Evolutionary conservation across 2,113 vertebrate genomes (phyloP), one percentile per base, ranked within the genome.

Genomic region (Geococcyx californianus): DNA sequence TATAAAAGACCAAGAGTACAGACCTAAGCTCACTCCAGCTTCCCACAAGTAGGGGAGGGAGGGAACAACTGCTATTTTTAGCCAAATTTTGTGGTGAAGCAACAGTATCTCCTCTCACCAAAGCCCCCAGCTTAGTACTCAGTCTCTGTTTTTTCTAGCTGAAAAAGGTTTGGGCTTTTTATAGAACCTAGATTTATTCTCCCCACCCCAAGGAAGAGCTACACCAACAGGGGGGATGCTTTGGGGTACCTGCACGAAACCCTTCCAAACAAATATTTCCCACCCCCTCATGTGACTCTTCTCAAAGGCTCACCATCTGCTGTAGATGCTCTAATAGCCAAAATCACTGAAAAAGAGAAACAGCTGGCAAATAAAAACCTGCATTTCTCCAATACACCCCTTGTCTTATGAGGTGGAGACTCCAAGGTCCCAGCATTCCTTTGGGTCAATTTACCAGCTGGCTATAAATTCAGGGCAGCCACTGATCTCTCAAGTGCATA

Each of bases 401-500:
- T 76, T 45, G 17, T 24, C 34, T 75, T 10, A 9, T 13, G 1
- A 83, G 20, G 29, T 52, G 62, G 68, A 73, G 23, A 21, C 33
- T 82, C 66, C 36, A 69, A 64, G 49, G 17, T 78, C 34, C 34
- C 77, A 87, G 31, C 25, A 36, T 56, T 87, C 58, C 52, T 72
- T 69, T 74, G 33, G 59, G 33, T 38, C 34, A 20, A 26, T 77
- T 75, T 55, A 42, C 40, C 49, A 56, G 9, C 17, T 25, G 33
- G 19, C 9, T 67, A 8, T 52, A 77, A 80, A 81, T 67, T 67
- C 23, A 73, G 38, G 20, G 15, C 23, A 33, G 24, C 15, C 11
- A 4, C 4, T 51, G 13, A 1, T 76, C 3, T 5, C 5, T 5
- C 28, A 2, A 17, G 5, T 15, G 1, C 1, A 7, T 1, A 1